Evolutionary conservation across 2,888 invertebrate genomes (phyloP).

Genomic region (Chesias legatella): DNA sequence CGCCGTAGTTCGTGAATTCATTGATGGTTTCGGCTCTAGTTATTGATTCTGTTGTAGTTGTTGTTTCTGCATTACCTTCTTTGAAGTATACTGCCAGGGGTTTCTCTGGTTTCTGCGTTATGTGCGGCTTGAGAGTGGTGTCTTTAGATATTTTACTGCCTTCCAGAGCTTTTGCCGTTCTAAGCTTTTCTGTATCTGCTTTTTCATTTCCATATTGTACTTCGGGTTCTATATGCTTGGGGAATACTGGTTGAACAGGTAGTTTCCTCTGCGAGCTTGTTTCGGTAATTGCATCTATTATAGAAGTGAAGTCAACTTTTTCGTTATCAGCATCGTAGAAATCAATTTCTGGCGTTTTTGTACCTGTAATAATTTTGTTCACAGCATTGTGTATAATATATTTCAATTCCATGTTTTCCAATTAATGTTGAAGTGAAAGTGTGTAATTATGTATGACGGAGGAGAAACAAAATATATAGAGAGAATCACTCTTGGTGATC

Average conservation of each 20-base stretch:
- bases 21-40: slow-evolving; percentile 55
- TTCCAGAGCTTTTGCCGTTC: slow-evolving; percentile 54
- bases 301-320: slow-evolving; percentile 44
- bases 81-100: slow-evolving; percentile 66
- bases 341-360: slow-evolving; percentile 70
- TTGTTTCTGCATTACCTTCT: slow-evolving; percentile 45
- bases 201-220: slow-evolving; percentile 77
- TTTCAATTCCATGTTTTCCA: no score
- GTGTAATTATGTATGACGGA: no score
- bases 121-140: slow-evolving; percentile 67
- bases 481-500: neutral
- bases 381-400: slow-evolving; percentile 28
- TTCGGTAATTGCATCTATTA: slow-evolving; percentile 42
- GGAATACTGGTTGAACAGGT: slow-evolving; percentile 64
- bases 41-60: slow-evolving; percentile 47
- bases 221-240: slow-evolving; percentile 68
- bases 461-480: neutral
- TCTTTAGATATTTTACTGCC: slow-evolving; percentile 44
- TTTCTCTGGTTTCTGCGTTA: slow-evolving; percentile 70
- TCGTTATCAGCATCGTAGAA: slow-evolving; percentile 61
- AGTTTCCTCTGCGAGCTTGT: slow-evolving; percentile 42
- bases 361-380: slow-evolving; percentile 55
- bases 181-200: slow-evolving; percentile 57
- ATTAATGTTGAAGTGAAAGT: no score
- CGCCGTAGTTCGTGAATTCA: slow-evolving; percentile 48